Conservation (phyloP, 2,113 vertebrate species). For the Cricetomys ansorgei region DNA sequence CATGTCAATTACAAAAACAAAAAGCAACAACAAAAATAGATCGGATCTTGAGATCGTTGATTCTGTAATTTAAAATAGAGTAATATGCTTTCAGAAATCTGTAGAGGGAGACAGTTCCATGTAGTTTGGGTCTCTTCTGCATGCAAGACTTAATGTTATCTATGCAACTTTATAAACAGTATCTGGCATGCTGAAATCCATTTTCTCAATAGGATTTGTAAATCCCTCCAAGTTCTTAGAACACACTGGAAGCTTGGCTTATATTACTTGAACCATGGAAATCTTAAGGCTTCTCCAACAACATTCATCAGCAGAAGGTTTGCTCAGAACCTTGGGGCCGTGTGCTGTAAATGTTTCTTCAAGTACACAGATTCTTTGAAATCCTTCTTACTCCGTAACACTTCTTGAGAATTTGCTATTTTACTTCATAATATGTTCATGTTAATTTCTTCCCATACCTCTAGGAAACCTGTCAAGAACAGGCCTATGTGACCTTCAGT, state of each 20-base stretch:
- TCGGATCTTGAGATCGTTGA: constrained; percentile 45
- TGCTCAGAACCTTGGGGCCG: neutral
- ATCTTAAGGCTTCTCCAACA: constrained; percentile 19
- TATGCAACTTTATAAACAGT: constrained; percentile 11
- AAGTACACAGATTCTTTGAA: constrained; percentile 20
- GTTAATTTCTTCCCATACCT: neutral
- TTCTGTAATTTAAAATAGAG: constrained; percentile 48
- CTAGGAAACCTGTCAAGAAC: neutral
- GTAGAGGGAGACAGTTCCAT: neutral
- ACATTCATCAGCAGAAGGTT: neutral
- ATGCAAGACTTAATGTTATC: neutral
- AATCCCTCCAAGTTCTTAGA: constrained; percentile 28
- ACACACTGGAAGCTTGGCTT: constrained; percentile 10
- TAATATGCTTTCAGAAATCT: constrained; percentile 14
- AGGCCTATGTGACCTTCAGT: neutral
- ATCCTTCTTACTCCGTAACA: neutral
- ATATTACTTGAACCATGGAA: neutral
- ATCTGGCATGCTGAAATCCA: constrained; percentile 37
- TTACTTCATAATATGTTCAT: neutral
- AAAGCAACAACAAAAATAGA: constrained; percentile 51
- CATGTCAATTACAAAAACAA: constrained; percentile 48
- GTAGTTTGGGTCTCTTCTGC: neutral
- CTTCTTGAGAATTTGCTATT: constrained; percentile 27
- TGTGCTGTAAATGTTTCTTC: neutral
- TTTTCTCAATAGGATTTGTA: constrained; percentile 54